Evolutionary conservation across 2,113 vertebrate genomes (phyloP).

Genomic region (Oxyura jamaicensis): DNA sequence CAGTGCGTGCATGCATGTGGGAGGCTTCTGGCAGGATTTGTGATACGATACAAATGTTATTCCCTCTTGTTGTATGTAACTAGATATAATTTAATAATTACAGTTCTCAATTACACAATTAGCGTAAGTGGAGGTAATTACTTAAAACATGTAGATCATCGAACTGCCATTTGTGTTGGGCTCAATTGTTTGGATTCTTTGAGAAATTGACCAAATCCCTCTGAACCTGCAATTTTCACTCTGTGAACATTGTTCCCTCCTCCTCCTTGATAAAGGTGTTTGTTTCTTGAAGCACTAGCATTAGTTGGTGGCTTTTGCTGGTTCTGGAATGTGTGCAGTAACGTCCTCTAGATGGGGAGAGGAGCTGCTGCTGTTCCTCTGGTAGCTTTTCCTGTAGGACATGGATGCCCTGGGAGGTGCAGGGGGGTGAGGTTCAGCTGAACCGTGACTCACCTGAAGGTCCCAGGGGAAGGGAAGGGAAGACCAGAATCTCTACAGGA

Average conservation of each 20-base stretch:
- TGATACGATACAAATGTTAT: conserved; percentile 40
- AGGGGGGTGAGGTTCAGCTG: not conserved
- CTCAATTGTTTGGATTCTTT: not conserved
- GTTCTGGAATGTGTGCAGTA: not conserved
- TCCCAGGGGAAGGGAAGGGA: not conserved
- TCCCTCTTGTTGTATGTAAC: conserved; percentile 46
- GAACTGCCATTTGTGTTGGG: not conserved
- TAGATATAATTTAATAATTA: conserved; percentile 68
- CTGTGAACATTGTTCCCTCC: not conserved
- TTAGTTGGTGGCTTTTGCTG: not conserved
- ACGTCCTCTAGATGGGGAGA: not conserved
- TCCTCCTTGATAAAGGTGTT: not conserved
- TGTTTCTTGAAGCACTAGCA: not conserved
- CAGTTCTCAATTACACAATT: conserved; percentile 63
- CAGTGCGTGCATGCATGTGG: not conserved
- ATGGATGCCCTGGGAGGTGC: not conserved
- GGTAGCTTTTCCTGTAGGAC: not conserved
- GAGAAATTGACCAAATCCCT: not conserved
- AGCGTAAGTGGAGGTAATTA: conserved; percentile 53
- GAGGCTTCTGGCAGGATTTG: conserved; percentile 9
- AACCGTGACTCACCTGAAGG: not conserved
- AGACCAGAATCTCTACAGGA: not conserved
- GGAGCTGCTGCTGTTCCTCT: not conserved
- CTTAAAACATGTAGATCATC: not conserved
- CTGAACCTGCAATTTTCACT: not conserved